Conservation (phyloP, 2,888 invertebrate genomes). For the Scaptodrosophila latifasciaeformis region DNA sequence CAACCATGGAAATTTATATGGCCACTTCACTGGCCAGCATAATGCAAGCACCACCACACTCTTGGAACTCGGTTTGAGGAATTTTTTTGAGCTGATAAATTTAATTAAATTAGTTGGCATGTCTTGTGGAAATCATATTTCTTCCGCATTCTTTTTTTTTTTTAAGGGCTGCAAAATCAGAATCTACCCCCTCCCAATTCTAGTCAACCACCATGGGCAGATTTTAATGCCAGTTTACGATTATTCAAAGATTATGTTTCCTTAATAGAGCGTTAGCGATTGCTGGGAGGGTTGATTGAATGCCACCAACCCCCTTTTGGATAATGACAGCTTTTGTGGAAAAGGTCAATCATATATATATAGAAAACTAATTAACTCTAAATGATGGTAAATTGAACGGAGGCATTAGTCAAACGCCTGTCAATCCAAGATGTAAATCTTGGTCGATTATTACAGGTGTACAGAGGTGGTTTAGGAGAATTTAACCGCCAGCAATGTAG, state of each 20-base stretch:
- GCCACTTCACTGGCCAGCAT: too few species aligned
- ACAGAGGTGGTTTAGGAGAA: too few species aligned
- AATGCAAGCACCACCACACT: too few species aligned
- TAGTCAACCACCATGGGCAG: too few species aligned
- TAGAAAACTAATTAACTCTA: constrained; percentile 51
- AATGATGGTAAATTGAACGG: constrained; percentile 39
- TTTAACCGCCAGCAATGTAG: too few species aligned
- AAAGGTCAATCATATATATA: constrained; percentile 39
- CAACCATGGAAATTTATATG: too few species aligned
- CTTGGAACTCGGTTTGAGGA: too few species aligned
- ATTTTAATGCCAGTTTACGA: constrained; percentile 38
- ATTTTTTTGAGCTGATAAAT: constrained; percentile 47
- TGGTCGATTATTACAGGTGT: too few species aligned
- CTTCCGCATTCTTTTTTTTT: not conserved
- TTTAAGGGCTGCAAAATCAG: constrained; percentile 15
- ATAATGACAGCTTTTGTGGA: constrained; percentile 11
- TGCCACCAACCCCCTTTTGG: not conserved
- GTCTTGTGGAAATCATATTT: constrained; percentile 19
- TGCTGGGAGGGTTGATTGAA: not conserved
- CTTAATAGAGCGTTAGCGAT: constrained; percentile 17
- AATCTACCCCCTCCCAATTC: too few species aligned
- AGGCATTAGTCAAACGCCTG: too few species aligned
- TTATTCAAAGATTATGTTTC: constrained; percentile 38
- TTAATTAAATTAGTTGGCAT: constrained; percentile 45
- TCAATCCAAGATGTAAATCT: too few species aligned